A percentile compares a stretch with the other conserved stretches of the same genome.
Evolutionary conservation across 2,888 invertebrate genomes (phyloP).

Genomic region (Amblyteles armatorius): DNA sequence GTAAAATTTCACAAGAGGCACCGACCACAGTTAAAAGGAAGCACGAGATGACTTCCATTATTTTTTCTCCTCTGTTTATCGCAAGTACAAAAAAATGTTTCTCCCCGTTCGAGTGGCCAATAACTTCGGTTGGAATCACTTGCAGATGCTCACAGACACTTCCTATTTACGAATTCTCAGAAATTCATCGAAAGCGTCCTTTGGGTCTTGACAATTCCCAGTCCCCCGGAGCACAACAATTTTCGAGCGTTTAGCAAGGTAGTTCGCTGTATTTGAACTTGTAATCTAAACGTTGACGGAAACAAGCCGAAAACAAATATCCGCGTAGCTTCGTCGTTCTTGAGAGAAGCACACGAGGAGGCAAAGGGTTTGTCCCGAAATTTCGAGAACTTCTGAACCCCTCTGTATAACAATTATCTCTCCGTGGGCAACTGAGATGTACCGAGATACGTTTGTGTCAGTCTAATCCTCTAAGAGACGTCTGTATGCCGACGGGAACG

Average conservation of each 20-base stretch:
- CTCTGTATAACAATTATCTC: background rate
- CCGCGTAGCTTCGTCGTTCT: no score
- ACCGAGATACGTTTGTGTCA: background rate
- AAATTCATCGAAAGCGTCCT: no score
- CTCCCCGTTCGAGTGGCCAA: background rate
- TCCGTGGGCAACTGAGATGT: background rate
- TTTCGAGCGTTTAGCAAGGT: no score
- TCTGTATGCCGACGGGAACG: background rate
- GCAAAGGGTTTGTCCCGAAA: background rate
- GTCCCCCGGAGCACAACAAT: no score
- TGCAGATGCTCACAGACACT: background rate
- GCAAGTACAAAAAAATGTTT: background rate
- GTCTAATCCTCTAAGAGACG: background rate
- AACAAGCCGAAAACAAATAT: no score
- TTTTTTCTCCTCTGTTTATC: background rate
- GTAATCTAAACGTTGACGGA: no score
- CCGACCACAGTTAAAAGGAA: background rate
- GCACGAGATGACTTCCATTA: background rate
- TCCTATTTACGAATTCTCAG: no score
- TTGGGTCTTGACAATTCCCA: no score
- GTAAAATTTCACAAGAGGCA: conserved; percentile 53
- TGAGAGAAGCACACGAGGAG: no score
- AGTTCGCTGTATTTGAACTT: no score
- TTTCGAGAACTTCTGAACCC: background rate
- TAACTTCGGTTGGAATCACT: background rate